These are phyloP conservation scores for Bostrychus sinensis DNA, from an alignment of 2,113 vertebrate species.

Conservation along the genomic window DNA sequence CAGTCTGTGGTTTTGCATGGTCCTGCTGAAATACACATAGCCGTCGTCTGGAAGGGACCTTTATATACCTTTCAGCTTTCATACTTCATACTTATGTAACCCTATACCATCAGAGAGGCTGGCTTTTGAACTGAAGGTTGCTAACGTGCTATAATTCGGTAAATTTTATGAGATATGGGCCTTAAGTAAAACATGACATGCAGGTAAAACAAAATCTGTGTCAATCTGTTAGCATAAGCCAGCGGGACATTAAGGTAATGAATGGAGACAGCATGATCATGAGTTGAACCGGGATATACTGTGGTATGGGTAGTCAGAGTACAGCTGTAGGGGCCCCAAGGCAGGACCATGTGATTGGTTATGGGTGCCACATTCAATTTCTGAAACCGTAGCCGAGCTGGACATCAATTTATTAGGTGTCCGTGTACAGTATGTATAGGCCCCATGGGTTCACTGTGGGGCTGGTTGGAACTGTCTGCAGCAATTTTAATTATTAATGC, in stretches of 20 bases:
- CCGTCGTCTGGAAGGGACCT: no score
- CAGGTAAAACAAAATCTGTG: not conserved
- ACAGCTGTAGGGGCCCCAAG: not conserved
- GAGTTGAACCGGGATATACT: not conserved
- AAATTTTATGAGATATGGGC: no score
- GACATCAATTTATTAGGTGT: not conserved
- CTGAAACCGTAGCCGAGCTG: not conserved
- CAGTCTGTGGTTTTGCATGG: no score
- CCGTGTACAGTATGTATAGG: not conserved
- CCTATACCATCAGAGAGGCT: no score
- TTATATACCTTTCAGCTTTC: no score
- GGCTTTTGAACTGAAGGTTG: no score
- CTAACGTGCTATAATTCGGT: no score
- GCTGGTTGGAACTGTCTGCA: not conserved
- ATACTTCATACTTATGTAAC: no score
- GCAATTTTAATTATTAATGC: not conserved
- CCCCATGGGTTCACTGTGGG: not conserved
- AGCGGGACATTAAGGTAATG: not conserved
- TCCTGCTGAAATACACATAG: no score
- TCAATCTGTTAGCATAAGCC: not conserved
- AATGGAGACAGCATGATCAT: not conserved
- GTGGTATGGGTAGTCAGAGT: not conserved
- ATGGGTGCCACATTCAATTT: not conserved
- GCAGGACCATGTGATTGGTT: not conserved
- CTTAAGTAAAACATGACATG: not conserved